Evolutionary conservation across 2,113 vertebrate species (phyloP).

Genomic region (rat (Rattus norvegicus)): GRCr8 NC_086028.1:29525001-29525500

Average conservation of each 20-base stretch:
- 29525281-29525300: not conserved
- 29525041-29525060: not conserved
- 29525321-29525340: not conserved
- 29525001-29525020: not conserved
- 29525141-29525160: not conserved
- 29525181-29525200: not conserved
- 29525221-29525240: not conserved
- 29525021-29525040: conserved; percentile 37
- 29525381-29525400: conserved; percentile 17
- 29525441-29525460: not conserved
- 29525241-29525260: not conserved
- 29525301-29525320: conserved; percentile 33
- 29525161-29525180: not conserved
- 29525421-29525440: not conserved
- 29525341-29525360: not conserved
- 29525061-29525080: not conserved
- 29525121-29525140: not conserved
- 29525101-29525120: not conserved
- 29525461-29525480: conserved; percentile 14
- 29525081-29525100: not conserved
- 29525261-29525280: not conserved
- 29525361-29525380: conserved; percentile 44
- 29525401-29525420: conserved; percentile 30
- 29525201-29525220: too few species aligned
- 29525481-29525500: not conserved